phyloP scores from a whole-genome alignment of 1,140 invertebrate genomes.

The Hylaeus volcanicus region DNA sequence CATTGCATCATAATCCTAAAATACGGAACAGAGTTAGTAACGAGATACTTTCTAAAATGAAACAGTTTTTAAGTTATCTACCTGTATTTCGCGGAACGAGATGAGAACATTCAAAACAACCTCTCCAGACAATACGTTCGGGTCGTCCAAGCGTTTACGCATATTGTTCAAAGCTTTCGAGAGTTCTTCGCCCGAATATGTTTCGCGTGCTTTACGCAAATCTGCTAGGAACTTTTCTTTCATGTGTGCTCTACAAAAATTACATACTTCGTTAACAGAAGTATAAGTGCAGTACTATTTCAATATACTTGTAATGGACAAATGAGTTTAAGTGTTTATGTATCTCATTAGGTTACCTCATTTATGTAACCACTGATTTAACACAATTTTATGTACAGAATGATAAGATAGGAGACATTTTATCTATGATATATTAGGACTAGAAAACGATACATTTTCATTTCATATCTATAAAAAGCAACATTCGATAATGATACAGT shows the following conservation, averaged over 20 bases:
- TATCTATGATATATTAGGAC: conserved; percentile 4
- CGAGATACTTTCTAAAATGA: neutral
- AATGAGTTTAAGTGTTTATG: neutral
- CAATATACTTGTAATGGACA: neutral
- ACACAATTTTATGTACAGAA: conserved; percentile 17
- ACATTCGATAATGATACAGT: neutral
- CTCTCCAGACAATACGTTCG: conserved; percentile 96
- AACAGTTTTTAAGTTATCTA: conserved; percentile 80
- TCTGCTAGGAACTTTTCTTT: conserved; percentile 99
- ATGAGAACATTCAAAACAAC: conserved; percentile 96
- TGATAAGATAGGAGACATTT: conserved; percentile 31
- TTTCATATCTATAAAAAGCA: conserved; percentile 26
- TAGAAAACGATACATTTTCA: neutral
- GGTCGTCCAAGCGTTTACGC: conserved; percentile 96
- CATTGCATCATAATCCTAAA: conserved; percentile 97
- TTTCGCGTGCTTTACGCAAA: conserved; percentile 95
- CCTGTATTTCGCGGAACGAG: conserved; percentile 94
- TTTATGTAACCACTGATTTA: neutral
- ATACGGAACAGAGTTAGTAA: neutral
- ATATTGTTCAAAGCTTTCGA: conserved; percentile 93
- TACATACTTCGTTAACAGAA: neutral
- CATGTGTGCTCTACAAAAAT: conserved; percentile 90
- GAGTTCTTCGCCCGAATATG: conserved; percentile 92
- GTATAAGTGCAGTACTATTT: neutral
- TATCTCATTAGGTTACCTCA: neutral